phyloP scores from a whole-genome alignment of 2,888 invertebrate genomes.

The Cerastoderma edule region DNA sequence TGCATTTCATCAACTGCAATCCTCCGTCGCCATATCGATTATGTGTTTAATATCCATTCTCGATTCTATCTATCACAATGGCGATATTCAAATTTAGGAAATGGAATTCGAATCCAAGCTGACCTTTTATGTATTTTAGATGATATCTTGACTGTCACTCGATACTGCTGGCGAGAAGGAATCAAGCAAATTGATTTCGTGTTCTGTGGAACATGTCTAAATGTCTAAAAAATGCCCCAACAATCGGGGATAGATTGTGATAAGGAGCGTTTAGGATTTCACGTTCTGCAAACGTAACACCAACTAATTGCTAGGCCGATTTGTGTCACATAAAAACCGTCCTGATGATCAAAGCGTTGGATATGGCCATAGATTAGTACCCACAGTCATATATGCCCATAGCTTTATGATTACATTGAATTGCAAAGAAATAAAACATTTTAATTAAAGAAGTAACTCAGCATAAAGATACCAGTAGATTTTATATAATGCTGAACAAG shows the following conservation, averaged over 20 bases:
- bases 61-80: slow-evolving; percentile 32
- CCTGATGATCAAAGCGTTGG: no score
- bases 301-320: slow-evolving; percentile 12
- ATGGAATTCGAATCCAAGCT: slow-evolving; percentile 49
- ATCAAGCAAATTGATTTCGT: slow-evolving; percentile 23
- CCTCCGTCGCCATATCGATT: slow-evolving; percentile 35
- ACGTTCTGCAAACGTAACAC: slow-evolving; percentile 44
- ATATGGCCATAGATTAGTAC: no score
- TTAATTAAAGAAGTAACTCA: no score
- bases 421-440: no score
- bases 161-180: slow-evolving; percentile 24
- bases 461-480: no score
- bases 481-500: no score
- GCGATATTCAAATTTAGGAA: slow-evolving; percentile 54
- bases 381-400: no score
- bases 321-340: no score
- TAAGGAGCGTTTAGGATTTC: slow-evolving; percentile 42
- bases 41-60: slow-evolving; percentile 46
- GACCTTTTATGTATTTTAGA: slow-evolving; percentile 40
- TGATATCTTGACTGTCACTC: slow-evolving; percentile 37
- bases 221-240: slow-evolving; percentile 9
- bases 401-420: no score
- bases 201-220: slow-evolving; percentile 13
- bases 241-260: not conserved
- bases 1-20: slow-evolving; percentile 27